Conservation (phyloP, 2,888 invertebrate species). For the Syrphus vitripennis region DNA sequence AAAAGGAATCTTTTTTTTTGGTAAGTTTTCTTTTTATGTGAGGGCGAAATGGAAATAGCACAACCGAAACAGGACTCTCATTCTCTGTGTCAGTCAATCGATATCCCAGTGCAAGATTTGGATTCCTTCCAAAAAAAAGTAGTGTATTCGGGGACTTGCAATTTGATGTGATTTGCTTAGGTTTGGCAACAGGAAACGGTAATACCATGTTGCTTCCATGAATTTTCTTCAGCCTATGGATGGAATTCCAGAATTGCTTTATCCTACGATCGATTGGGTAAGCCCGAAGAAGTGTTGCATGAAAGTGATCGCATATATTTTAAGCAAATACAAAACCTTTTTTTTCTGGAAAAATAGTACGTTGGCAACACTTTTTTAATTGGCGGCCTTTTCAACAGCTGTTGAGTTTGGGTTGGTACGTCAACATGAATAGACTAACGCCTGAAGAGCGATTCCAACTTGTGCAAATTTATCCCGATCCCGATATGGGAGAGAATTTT, state of each 20-base stretch:
- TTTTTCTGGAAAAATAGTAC: no score
- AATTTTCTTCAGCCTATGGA: conserved; percentile 15
- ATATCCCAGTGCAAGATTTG: conserved; percentile 41
- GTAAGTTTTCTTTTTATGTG: not conserved
- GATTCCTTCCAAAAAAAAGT: conserved; percentile 12
- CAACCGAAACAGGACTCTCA: not conserved
- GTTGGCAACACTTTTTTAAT: no score
- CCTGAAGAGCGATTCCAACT: no score
- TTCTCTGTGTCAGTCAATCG: conserved; percentile 32
- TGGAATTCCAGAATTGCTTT: not conserved
- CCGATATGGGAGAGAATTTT: no score
- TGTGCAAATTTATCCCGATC: no score
- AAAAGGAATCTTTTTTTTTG: conserved; percentile 25
- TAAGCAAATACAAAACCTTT: no score
- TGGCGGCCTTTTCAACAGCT: no score
- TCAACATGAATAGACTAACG: no score
- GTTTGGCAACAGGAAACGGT: conserved; percentile 62
- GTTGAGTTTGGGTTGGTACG: no score
- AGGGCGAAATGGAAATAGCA: not conserved
- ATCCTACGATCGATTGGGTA: not conserved
- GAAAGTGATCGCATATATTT: not conserved
- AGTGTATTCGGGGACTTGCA: conserved; percentile 51
- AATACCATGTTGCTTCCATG: conserved; percentile 57
- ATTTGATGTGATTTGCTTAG: conserved; percentile 16
- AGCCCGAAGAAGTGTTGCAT: not conserved